A percentile compares a stretch with the other conserved stretches of the same genome.
These are phyloP conservation scores for Python bivittatus DNA, from an alignment of 2,113 vertebrate species.

Conservation along the genomic window DNA sequence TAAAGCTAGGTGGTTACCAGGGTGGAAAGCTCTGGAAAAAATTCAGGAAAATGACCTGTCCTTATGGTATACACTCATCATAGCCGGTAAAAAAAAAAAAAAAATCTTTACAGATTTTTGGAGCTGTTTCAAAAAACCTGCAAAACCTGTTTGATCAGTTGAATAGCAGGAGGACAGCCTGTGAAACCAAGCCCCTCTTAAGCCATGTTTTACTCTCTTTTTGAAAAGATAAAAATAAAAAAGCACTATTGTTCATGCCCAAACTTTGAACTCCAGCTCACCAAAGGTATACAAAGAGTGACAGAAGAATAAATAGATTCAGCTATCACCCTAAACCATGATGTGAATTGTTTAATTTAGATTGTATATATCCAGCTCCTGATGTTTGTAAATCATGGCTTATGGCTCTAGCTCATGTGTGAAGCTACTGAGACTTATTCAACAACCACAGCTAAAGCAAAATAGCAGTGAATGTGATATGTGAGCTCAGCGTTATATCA, in stretches of 20 bases:
- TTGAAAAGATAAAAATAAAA: not conserved
- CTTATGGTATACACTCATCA: not conserved
- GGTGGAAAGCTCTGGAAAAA: not conserved
- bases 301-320: not conserved
- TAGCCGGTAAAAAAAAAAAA: not conserved
- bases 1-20: not conserved
- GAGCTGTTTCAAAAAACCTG: not conserved
- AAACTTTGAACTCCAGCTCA: not conserved
- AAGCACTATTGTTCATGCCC: not conserved
- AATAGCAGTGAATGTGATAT: not conserved
- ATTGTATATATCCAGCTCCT: not conserved
- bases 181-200: not conserved
- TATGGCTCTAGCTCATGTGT: not conserved
- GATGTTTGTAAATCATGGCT: not conserved
- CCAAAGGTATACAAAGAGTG: not conserved
- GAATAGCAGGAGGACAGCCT: not conserved
- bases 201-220: not conserved
- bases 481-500: not conserved
- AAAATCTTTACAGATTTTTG: not conserved
- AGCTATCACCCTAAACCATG: not conserved
- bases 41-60: not conserved
- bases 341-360: not conserved
- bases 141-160: not conserved
- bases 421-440: not conserved
- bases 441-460: not conserved